phyloP scores from a whole-genome alignment of 2,797 vertebrate species.

The Myripristis jacobus region DNA sequence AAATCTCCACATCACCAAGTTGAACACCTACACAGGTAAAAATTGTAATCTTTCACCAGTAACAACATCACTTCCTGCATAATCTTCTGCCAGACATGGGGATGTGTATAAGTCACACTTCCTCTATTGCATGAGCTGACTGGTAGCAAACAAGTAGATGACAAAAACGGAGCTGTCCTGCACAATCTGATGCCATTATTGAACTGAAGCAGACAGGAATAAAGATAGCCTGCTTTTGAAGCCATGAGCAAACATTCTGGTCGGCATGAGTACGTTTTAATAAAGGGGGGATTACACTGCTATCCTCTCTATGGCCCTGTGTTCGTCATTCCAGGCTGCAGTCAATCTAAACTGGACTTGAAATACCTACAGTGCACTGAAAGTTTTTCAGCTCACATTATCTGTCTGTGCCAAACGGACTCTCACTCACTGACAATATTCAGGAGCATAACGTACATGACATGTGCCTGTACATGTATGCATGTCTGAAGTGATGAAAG shows the following conservation, averaged over 20 bases:
- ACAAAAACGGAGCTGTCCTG: conserved; percentile 26
- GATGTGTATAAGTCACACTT: conserved; percentile 21
- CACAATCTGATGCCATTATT: conserved; percentile 40
- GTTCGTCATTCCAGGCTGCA: conserved; percentile 31
- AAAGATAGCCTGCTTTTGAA: conserved; percentile 21
- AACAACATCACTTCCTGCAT: conserved; percentile 19
- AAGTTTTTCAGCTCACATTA: conserved; percentile 23
- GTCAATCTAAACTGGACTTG: conserved; percentile 11
- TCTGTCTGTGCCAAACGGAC: conserved; percentile 12
- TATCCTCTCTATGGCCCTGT: neutral
- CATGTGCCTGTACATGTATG: conserved; percentile 4
- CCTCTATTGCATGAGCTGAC: conserved; percentile 20
- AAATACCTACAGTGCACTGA: conserved; percentile 27
- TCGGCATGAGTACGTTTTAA: conserved; percentile 28
- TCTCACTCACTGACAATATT: conserved; percentile 8
- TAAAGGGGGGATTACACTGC: conserved; percentile 27
- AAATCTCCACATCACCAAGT: conserved; percentile 4
- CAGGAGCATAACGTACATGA: neutral
- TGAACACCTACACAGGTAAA: conserved; percentile 29
- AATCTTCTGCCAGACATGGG: conserved; percentile 8
- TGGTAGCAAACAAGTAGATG: conserved; percentile 28
- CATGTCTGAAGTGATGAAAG: neutral
- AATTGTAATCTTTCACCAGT: conserved; percentile 19
- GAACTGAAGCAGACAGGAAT: conserved; percentile 14
- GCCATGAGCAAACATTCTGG: conserved; percentile 33